Base-by-base conservation (phyloP, 2,888 invertebrate species). In the Suillia variegata region DNA sequence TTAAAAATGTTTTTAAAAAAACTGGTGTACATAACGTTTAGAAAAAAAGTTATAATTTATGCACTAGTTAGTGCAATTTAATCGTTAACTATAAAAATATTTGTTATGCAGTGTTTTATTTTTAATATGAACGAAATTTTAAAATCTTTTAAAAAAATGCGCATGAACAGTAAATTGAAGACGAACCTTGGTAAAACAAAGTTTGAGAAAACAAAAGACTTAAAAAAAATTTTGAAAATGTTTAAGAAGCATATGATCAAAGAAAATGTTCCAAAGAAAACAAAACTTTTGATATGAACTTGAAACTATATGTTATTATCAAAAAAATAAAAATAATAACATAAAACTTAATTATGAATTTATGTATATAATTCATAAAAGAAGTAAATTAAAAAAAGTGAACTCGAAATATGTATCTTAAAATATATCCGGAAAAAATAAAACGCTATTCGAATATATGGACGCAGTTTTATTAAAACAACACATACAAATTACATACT, bases 81-180 rank as follows among this genome's bases (percentile, higher is more conserved):
- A n/a, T n/a, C n/a, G n/a, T n/a, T n/a, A n/a, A n/a, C n/a, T n/a
- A n/a, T n/a, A n/a, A n/a, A n/a, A n/a, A n/a, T n/a, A n/a, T n/a
- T n/a, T n/a, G n/a, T n/a, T n/a, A n/a, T n/a, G n/a, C n/a, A n/a
- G n/a, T n/a, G n/a, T n/a, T n/a, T n/a, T n/a, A n/a, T n/a, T n/a
- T n/a, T n/a, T 18, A 54, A 63, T 54, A 75, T 77, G 71, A 74
- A 73, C 59, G 72, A 74, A 52, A 64, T 78, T 52, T 59, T 76
- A 18, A 70, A 71, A 69, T 75, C 72, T 21, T 75, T 78, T 62
- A 69, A 67, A 63, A 76, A 71, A 69, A 77, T 77, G 77, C 75
- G 70, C 48, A 73, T 75, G 73, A 68, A 75, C 56, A 69, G 66
- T 18, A 54, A 57, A 38, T 57, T 56, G 59, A 57, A 64, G 63